Base-by-base conservation (phyloP, 2,888 invertebrate genomes). In the Leucozona laternaria region DNA sequence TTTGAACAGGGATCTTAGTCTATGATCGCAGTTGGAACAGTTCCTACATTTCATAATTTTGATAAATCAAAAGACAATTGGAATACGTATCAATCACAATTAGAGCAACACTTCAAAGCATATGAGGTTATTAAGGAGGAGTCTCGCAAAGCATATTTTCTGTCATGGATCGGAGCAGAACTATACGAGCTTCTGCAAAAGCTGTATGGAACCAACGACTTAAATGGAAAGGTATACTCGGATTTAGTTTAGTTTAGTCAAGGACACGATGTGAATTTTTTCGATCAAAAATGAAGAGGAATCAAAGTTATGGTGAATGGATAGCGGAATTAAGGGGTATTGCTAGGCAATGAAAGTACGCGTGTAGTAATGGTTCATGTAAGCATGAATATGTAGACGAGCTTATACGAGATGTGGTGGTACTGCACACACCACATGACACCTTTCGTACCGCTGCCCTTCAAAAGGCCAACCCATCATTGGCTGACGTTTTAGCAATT, bases 251-350 rank as follows among this genome's bases (percentile, higher is more conserved):
- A n/a, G n/a, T n/a, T n/a, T n/a, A 81, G 43, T 43, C 70, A 11
- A 82, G 75, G 45, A 57, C 70, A 37, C 81, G 88, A 17, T 85
- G 85, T 28, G 48, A 85, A 20, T 88, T 87, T 81, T 73, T 79
- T 31, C 82, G 86, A 60, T 72, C 48, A 4, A 53, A 72, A 70
- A 88, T 88, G 85, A 87, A 85, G 25, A 10, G 28, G n/a, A 57
- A 75, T 10, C 87, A 85, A 79, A 64, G 72, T 20, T 88, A 82
- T 8, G 79, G 79, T 72, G 88, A 88, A 10, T 88, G 83, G 78
- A 20, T 88, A 57, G 79, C 86, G 48, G 88, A 88, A 11, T 64
- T 88, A n/a, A 76, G 88, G n/a, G 88, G 89, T 7, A 57, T 87
- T 20, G 88, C 87, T 2, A 43, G 43, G n/a, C 43, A 43, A n/a